Conservation (phyloP, 2,888 invertebrate species). For the Lasioglossum zephyrum region DNA sequence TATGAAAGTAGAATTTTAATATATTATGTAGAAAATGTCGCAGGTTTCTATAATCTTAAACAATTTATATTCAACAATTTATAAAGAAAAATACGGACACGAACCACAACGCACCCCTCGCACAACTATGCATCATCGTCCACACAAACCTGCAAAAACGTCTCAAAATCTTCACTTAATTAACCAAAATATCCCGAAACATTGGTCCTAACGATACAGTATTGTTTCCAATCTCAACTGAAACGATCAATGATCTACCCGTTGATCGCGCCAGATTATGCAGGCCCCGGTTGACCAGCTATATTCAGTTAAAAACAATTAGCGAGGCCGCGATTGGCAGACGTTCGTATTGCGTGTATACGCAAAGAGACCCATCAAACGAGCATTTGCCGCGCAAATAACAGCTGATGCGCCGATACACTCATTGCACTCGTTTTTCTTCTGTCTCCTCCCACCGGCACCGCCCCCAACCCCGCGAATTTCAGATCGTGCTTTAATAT, state of each 20-base stretch:
- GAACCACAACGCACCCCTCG: no score
- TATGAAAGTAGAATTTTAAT: neutral
- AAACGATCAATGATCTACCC: neutral
- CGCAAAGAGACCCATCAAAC: constrained; percentile 67
- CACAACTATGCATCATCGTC: neutral
- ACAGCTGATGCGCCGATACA: constrained; percentile 65
- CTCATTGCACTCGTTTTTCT: constrained; percentile 51
- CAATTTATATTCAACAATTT: neutral
- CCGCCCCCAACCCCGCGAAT: constrained; percentile 54
- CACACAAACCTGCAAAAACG: neutral
- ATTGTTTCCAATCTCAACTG: neutral
- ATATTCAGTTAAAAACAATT: constrained; percentile 50
- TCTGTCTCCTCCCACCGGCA: neutral
- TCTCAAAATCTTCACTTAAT: neutral
- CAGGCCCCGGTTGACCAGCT: neutral
- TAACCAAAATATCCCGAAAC: neutral
- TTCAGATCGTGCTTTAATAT: constrained; percentile 78
- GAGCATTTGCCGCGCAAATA: constrained; percentile 70
- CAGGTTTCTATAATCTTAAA: no score
- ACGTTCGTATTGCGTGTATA: constrained; percentile 55
- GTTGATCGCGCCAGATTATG: neutral
- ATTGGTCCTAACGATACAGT: neutral
- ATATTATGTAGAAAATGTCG: neutral
- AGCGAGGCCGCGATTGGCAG: constrained; percentile 44
- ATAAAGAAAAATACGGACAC: no score